Base-by-base conservation (phyloP, 2,888 invertebrate genomes). In the Ectemnius continuus region DNA sequence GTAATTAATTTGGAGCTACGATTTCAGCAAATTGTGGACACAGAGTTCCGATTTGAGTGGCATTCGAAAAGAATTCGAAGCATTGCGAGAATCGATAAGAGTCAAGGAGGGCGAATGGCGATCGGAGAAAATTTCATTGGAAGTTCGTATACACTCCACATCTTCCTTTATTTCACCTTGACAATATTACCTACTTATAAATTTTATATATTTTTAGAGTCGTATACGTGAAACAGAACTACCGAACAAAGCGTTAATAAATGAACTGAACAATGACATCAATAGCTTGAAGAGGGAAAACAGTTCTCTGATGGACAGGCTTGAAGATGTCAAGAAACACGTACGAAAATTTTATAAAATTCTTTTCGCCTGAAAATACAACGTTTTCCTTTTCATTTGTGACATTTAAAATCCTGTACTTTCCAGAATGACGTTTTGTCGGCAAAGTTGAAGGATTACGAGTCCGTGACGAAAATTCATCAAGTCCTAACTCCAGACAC, bases 381-480 rank as follows among this genome's bases (percentile, higher is more conserved):
- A 5, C 4, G 57, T 18, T 36, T 47, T 62, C 16, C 36, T 6
- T 3, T 13, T 47, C 36, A 18, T n/a, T 0, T 3, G 20, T 59
- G 5, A 11, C n/a, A 13, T 56, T 4, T 36, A 2, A 5, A 18
- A 63, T 57, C n/a, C 2, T 45, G 16, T 59, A 36, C 36, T 79
- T 85, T 85, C 28, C 84, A 95, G 94, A 94, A 95, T 87, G 97
- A 97, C 82, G 97, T 97, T 87, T 91, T 96, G 2, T 94, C 93
- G 80, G 93, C 94, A 83, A 97, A 97, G 88, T 90, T 97, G 46
- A 97, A 96, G 87, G 97, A 97, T 90, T 97, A 95, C 89, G 96
- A 96, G 87, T 95, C 95, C 89, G 95, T 97, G 2, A 94, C 95
- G 58, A 97, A 97, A 91, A 94, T 96, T 18, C 96, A 97, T 87